These are phyloP conservation scores for Neosilurus mollespiculum DNA, from an alignment of 2,797 vertebrate species.

Conservation along the genomic window DNA sequence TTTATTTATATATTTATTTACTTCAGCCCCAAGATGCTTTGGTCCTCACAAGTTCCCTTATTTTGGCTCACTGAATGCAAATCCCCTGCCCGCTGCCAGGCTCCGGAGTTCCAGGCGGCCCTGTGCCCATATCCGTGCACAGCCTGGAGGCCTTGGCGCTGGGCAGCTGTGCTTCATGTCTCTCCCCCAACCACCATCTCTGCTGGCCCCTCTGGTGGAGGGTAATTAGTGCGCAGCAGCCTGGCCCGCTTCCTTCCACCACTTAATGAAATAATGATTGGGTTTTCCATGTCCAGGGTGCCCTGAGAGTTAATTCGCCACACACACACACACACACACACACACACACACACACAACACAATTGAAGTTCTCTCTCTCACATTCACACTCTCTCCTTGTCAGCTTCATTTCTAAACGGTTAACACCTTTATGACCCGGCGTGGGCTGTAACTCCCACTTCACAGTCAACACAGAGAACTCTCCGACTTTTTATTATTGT, in stretches of 20 bases:
- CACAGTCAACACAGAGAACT: slow-evolving; percentile 32
- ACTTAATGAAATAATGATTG: slow-evolving; percentile 84
- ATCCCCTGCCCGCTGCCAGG: slow-evolving; percentile 35
- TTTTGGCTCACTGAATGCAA: slow-evolving; percentile 34
- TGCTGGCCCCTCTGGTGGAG: slow-evolving; percentile 66
- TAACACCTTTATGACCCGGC: slow-evolving; percentile 43
- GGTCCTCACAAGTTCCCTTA: slow-evolving; percentile 1
- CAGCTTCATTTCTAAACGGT: slow-evolving; percentile 46
- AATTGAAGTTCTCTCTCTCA: slow-evolving; percentile 42
- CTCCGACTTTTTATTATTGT: not conserved
- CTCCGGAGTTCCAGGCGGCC: slow-evolving; percentile 38
- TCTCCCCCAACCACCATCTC: slow-evolving; percentile 57
- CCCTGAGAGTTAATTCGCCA: slow-evolving; percentile 79
- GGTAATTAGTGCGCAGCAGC: slow-evolving; percentile 81
- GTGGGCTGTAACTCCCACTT: slow-evolving; percentile 50
- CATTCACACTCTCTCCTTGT: slow-evolving; percentile 23
- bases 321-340: slow-evolving; percentile 27
- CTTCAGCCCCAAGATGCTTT: not conserved
- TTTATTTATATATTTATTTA: not conserved
- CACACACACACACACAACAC: slow-evolving; percentile 36
- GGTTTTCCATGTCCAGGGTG: slow-evolving; percentile 81
- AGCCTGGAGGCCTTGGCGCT: slow-evolving; percentile 65
- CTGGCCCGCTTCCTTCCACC: slow-evolving; percentile 75
- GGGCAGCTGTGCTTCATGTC: slow-evolving; percentile 63
- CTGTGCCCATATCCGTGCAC: slow-evolving; percentile 57